Evolutionary conservation across 1,140 invertebrate genomes (phyloP).

Genomic region (Apis cerana): DNA sequence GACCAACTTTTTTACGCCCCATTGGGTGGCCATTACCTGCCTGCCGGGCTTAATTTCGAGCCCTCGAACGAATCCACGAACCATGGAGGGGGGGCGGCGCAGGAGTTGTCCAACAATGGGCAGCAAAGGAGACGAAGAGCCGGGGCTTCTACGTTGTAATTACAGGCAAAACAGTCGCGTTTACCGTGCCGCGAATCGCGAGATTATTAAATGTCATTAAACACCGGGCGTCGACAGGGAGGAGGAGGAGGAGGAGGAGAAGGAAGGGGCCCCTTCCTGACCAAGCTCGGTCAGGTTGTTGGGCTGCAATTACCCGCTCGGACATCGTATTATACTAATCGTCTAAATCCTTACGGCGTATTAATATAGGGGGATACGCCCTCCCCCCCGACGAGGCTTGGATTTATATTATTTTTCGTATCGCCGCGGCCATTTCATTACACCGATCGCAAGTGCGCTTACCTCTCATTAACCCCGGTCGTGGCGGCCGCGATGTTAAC

Average conservation of each 20-base stretch:
- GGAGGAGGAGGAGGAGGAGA: background rate
- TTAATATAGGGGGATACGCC: slow-evolving; percentile 28
- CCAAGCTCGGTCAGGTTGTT: too few relatives aligned
- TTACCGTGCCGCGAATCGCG: slow-evolving; percentile 25
- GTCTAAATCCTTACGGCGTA: slow-evolving; percentile 32
- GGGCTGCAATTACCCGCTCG: slow-evolving; percentile 31
- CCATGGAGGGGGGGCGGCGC: background rate
- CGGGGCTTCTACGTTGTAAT: slow-evolving; percentile 10
- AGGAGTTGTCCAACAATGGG: too few relatives aligned
- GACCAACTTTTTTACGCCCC: background rate
- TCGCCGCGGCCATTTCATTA: slow-evolving; percentile 42
- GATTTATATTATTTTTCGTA: slow-evolving; percentile 40
- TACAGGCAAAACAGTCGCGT: slow-evolving; percentile 5
- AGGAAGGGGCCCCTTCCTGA: too few relatives aligned
- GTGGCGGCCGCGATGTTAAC: slow-evolving; percentile 1
- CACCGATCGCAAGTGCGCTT: slow-evolving; percentile 33
- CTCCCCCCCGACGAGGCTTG: background rate
- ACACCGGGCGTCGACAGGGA: slow-evolving; percentile 17
- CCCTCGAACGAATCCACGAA: background rate
- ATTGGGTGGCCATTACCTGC: background rate
- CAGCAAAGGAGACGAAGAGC: too few relatives aligned
- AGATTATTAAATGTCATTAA: slow-evolving; percentile 41
- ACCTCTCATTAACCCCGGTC: slow-evolving; percentile 40
- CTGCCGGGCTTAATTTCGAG: background rate
- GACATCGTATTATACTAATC: slow-evolving; percentile 36